Evolutionary conservation across 2,113 vertebrate genomes (phyloP).

Genomic region (Ivindomyrus marchei): DNA sequence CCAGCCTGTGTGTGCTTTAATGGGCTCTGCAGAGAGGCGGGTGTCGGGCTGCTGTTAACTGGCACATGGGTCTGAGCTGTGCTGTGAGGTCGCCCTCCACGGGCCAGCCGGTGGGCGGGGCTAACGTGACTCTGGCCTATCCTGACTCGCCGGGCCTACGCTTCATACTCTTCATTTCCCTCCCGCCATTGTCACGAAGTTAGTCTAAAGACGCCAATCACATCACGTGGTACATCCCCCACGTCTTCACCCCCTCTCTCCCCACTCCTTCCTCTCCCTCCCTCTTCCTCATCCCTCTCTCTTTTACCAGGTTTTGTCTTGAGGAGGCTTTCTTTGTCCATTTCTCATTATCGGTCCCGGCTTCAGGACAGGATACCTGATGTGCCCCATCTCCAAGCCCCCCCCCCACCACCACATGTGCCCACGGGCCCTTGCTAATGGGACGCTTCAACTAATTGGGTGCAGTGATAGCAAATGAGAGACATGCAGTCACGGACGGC

Average conservation of each 20-base stretch:
- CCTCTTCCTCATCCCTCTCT: neutral
- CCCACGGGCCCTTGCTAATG: neutral
- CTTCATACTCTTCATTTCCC: neutral
- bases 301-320: neutral
- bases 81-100: neutral
- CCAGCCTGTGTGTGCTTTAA: neutral
- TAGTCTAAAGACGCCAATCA: neutral
- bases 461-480: neutral
- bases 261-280: neutral
- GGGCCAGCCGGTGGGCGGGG: neutral
- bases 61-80: neutral
- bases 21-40: neutral
- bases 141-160: neutral
- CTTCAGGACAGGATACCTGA: conserved; percentile 31
- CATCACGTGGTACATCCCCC: neutral
- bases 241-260: neutral
- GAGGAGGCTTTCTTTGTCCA: conserved; percentile 43
- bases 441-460: conserved; percentile 12
- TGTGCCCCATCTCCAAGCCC: neutral
- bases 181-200: neutral
- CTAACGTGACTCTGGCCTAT: neutral
- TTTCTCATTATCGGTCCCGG: conserved; percentile 69
- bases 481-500: neutral
- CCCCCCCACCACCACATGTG: neutral
- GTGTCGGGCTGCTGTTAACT: neutral